These are phyloP conservation scores for Rotaria macrura DNA, from an alignment of 2,888 invertebrate genomes.

Conservation along the genomic window DNA sequence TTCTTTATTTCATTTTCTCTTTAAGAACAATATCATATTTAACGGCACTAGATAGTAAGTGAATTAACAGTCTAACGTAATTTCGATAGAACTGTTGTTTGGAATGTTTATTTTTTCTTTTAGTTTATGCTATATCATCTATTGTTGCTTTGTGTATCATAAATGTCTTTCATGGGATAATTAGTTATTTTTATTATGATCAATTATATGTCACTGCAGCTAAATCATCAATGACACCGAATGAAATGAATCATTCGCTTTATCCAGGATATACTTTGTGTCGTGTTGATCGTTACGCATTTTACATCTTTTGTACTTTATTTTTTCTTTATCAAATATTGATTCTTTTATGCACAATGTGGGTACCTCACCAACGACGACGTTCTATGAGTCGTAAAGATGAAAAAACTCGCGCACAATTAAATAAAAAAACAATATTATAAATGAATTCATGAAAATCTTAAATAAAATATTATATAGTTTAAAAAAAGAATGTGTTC, in stretches of 20 bases:
- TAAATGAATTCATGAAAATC: too few relatives aligned
- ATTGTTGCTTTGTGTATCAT: background rate
- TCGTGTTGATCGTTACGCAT: background rate
- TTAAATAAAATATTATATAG: too few relatives aligned
- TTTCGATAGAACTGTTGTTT: background rate
- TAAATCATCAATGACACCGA: background rate
- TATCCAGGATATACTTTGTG: background rate
- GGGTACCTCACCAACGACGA: background rate
- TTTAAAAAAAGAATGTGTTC: too few relatives aligned
- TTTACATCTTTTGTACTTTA: background rate
- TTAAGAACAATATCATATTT: conserved; percentile 4
- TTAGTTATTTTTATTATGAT: conserved; percentile 18
- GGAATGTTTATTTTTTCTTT: too few relatives aligned
- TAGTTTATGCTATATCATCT: background rate
- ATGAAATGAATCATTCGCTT: background rate
- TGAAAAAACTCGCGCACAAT: background rate
- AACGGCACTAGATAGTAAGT: background rate
- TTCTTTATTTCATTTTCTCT: background rate
- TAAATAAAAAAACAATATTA: background rate
- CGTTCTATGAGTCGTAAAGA: background rate
- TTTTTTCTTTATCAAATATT: background rate
- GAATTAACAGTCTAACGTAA: background rate
- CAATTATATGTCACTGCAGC: background rate
- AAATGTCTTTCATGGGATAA: conserved; percentile 5
- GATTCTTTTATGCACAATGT: background rate